Evolutionary conservation across 2,797 vertebrate species (phyloP).

Genomic region (Cossypha heuglini): DNA sequence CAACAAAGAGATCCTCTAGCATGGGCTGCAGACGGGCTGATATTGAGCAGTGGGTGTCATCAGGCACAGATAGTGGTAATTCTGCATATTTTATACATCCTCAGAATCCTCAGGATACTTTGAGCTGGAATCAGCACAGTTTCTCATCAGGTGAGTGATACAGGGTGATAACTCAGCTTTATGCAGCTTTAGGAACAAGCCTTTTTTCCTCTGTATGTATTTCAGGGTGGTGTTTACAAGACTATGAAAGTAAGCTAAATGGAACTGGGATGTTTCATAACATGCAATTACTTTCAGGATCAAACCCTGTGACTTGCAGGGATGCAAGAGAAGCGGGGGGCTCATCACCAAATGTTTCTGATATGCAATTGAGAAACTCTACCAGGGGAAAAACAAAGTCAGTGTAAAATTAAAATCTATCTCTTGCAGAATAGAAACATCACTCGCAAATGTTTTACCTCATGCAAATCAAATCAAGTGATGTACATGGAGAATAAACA

Average conservation of each 20-base stretch:
- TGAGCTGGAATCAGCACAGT: not conserved
- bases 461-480: slow-evolving; percentile 71
- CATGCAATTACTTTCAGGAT: not conserved
- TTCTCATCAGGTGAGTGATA: slow-evolving; percentile 21
- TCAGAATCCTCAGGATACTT: slow-evolving; percentile 5
- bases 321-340: not conserved
- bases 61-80: not conserved
- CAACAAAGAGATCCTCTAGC: slow-evolving; percentile 33
- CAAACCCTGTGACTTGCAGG: not conserved
- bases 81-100: slow-evolving; percentile 25
- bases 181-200: not conserved
- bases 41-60: slow-evolving; percentile 12
- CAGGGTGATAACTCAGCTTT: not conserved
- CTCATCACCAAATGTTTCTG: slow-evolving; percentile 37
- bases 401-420: slow-evolving; percentile 45
- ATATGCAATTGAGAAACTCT: slow-evolving; percentile 10
- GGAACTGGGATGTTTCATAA: not conserved
- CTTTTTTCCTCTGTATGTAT: not conserved
- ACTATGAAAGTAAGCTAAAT: not conserved
- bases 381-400: not conserved
- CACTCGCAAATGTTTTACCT: slow-evolving; percentile 67
- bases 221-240: slow-evolving; percentile 4
- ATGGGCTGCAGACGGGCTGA: slow-evolving; percentile 1
- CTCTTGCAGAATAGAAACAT: slow-evolving; percentile 48
- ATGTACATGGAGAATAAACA: slow-evolving; percentile 68